Base-by-base conservation (phyloP, 2,797 vertebrate species). In the Rhynchonycteris naso region DNA sequence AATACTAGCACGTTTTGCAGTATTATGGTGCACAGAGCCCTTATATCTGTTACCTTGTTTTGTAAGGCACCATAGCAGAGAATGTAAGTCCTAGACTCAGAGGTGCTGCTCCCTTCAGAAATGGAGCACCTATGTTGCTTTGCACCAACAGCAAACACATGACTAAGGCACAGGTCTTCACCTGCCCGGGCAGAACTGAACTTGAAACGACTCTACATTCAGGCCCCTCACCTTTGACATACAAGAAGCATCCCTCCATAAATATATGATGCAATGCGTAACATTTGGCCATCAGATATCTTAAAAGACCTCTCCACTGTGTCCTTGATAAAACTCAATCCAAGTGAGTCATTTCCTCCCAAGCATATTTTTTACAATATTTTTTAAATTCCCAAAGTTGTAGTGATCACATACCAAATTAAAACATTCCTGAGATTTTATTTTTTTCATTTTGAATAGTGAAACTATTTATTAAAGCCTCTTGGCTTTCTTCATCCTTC, bases 401-500 rank as follows among this genome's bases (percentile, higher is more conserved):
- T 0, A 19, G 33, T 63, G 22, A 38, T 65, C 75, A 33, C 38
- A 0, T 22, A 63, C 7, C 76, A 59, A 72, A 87, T 30, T 24
- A 69, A 65, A 68, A 83, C 91, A 30, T 92, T 89, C 78, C 81
- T 56, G 21, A 69, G 78, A 86, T 83, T 75, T 9, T 83, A n/a
- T 43, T 43, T 43, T 56, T 63, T 54, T 80, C 87, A 19, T 47
- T 75, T 26, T 56, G 35, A 89, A 58, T 0, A 14, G 18, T 14
- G 21, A 56, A 80, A n/a, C 65, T 43, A 9, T 54, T 26, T n/a
- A 47, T 43, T n/a, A 21, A 92, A 80, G 66, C 35, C 3, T 94
- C 95, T 93, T 76, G 63, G 88, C 92, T 47, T 96, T 95, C 94
- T 94, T 94, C 92, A 2, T 7, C 80, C 56, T 66, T 52, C 33